These are phyloP conservation scores for Fistularia tabacaria DNA, from an alignment of 2,797 vertebrate genomes.

Conservation along the genomic window DNA sequence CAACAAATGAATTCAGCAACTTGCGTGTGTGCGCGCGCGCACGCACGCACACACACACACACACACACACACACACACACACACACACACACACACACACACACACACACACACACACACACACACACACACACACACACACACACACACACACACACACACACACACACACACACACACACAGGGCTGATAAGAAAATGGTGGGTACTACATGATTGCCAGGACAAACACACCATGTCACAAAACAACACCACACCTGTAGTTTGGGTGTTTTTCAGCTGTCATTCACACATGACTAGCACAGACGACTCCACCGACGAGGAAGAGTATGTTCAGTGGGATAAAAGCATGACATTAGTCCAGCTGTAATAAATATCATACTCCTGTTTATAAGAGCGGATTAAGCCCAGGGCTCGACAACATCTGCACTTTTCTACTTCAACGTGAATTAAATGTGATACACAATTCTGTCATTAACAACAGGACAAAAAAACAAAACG, in stretches of 20 bases:
- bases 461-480: no score
- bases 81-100: conserved; percentile 5
- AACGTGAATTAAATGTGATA: no score
- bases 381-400: no score
- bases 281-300: conserved; percentile 3
- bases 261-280: no score
- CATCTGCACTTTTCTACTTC: no score
- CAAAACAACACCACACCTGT: not conserved
- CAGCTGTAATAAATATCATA: no score
- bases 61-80: conserved; percentile 10
- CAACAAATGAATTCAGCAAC: conserved; percentile 40
- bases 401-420: no score
- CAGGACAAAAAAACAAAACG: no score
- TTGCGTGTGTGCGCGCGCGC: no score
- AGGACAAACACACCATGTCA: conserved; percentile 20
- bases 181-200: conserved; percentile 35
- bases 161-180: conserved; percentile 6
- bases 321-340: no score
- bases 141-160: conserved; percentile 1
- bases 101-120: conserved; percentile 7
- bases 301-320: not conserved
- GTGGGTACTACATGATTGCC: conserved; percentile 7
- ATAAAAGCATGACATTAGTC: no score
- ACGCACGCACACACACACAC: conserved; percentile 4
- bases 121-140: conserved; percentile 3